A percentile compares a stretch with the other conserved stretches of the same genome.
phyloP scores from a whole-genome alignment of 1,140 invertebrate species.

The Zaprionus vittiger region DNA sequence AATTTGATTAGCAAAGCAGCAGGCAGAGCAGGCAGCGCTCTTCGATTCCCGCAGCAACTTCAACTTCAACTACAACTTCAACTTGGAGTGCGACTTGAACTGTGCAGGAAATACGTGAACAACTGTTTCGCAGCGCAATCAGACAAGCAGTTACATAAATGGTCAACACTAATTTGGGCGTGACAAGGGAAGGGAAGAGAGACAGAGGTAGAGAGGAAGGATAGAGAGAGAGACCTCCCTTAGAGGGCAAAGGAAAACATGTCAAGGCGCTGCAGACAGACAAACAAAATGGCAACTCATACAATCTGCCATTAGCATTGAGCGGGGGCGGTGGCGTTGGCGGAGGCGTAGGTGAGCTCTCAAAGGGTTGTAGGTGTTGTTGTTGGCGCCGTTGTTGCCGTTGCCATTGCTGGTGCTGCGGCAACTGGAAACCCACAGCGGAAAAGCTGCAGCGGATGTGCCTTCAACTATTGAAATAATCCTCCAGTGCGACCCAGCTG shows the following conservation, averaged over 20 bases:
- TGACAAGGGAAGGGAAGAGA: conserved; percentile 60
- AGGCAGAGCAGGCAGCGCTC: conserved; percentile 36
- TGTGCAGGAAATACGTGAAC: conserved; percentile 19
- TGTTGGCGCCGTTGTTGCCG: background rate
- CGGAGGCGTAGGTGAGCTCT: conserved; percentile 1
- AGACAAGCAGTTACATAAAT: conserved; percentile 67
- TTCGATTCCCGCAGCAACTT: conserved; percentile 48
- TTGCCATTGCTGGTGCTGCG: background rate
- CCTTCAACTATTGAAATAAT: conserved; percentile 75
- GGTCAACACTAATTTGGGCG: conserved; percentile 72
- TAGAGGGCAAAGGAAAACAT: conserved; percentile 57
- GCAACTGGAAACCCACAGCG: conserved; percentile 38
- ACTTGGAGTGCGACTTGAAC: background rate
- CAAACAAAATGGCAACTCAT: conserved; percentile 69
- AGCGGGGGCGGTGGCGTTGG: conserved; percentile 22
- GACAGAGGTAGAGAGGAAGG: conserved; percentile 3
- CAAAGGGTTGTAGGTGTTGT: conserved; percentile 52
- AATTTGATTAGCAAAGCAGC: conserved; percentile 70
- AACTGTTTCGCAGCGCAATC: conserved; percentile 52
- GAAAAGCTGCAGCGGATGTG: conserved; percentile 79
- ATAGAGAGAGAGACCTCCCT: background rate
- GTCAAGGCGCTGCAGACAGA: conserved; percentile 68
- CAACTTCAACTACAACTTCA: conserved; percentile 14
- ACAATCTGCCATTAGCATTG: conserved; percentile 76
- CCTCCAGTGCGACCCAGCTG: conserved; percentile 42